Evolutionary conservation across 2,888 invertebrate species (phyloP).

Genomic region (Cephus pulcher): DNA sequence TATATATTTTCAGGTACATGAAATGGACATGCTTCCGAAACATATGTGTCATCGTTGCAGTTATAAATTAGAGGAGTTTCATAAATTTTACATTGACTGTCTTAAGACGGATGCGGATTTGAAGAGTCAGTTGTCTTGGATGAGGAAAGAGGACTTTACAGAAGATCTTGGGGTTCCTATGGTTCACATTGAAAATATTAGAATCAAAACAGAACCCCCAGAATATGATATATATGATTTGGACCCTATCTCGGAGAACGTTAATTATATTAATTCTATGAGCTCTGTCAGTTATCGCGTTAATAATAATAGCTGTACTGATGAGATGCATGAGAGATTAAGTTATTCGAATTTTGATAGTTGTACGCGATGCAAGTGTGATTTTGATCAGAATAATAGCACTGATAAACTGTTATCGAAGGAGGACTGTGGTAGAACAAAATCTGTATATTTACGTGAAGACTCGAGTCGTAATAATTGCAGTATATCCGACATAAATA

Average conservation of each 20-base stretch:
- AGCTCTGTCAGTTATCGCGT: conserved; percentile 25
- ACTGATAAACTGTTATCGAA: conserved; percentile 1
- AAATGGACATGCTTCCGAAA: conserved; percentile 61
- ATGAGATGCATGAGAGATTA: conserved; percentile 11
- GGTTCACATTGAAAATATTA: conserved; percentile 58
- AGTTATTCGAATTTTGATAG: conserved; percentile 11
- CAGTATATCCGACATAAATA: background rate
- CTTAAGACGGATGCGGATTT: conserved; percentile 53
- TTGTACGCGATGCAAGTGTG: conserved; percentile 38
- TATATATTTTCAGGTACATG: conserved; percentile 50
- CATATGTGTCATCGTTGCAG: conserved; percentile 62
- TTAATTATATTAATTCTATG: conserved; percentile 36
- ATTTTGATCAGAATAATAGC: conserved; percentile 36
- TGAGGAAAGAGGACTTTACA: conserved; percentile 46
- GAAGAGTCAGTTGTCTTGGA: conserved; percentile 61
- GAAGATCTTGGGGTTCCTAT: conserved; percentile 49
- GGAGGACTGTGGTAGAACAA: background rate
- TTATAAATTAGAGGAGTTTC: conserved; percentile 59
- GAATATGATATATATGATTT: conserved; percentile 41
- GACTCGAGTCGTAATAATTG: background rate
- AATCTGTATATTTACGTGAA: background rate
- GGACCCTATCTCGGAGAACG: conserved; percentile 33
- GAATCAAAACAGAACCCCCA: conserved; percentile 53
- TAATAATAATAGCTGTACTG: conserved; percentile 16
- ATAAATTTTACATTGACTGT: conserved; percentile 58